phyloP scores from a whole-genome alignment of 2,797 vertebrate genomes.

The Enteromius treurensis region DNA sequence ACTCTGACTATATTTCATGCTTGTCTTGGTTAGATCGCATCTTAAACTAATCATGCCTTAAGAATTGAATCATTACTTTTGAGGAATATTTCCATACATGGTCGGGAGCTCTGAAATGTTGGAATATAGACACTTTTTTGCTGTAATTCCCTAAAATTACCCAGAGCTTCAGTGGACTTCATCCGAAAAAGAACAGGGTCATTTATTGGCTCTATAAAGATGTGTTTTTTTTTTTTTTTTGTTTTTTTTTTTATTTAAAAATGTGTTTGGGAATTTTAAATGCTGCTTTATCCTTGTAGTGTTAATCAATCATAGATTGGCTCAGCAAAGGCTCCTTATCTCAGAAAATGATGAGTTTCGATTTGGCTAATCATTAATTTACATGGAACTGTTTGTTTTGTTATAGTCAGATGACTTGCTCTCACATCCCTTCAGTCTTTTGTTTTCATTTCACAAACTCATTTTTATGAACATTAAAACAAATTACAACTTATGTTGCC shows the following conservation, averaged over 20 bases:
- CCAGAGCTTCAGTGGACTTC: not conserved
- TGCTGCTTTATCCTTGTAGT: not conserved
- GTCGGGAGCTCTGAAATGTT: not conserved
- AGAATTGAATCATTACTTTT: conserved; percentile 6
- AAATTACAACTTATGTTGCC: not conserved
- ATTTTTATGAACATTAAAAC: not conserved
- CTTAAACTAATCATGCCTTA: not conserved
- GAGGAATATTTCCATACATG: conserved; percentile 31
- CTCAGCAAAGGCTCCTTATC: not conserved
- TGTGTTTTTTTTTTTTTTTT: not conserved
- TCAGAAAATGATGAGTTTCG: not conserved
- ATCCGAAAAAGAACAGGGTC: not conserved
- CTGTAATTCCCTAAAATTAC: conserved; percentile 20
- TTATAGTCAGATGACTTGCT: not conserved
- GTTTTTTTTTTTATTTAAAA: not conserved
- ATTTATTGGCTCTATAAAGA: not conserved
- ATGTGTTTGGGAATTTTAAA: too few relatives aligned
- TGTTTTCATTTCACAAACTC: not conserved
- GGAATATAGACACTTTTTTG: not conserved
- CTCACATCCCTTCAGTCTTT: not conserved
- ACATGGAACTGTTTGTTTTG: not conserved
- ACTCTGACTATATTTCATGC: not conserved
- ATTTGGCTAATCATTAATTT: conserved; percentile 2
- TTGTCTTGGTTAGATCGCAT: not conserved
- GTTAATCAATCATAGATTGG: not conserved